A percentile compares a stretch with the other conserved stretches of the same genome.
phyloP scores from a whole-genome alignment of 2,888 invertebrate species.

The Dynastes maya region DNA sequence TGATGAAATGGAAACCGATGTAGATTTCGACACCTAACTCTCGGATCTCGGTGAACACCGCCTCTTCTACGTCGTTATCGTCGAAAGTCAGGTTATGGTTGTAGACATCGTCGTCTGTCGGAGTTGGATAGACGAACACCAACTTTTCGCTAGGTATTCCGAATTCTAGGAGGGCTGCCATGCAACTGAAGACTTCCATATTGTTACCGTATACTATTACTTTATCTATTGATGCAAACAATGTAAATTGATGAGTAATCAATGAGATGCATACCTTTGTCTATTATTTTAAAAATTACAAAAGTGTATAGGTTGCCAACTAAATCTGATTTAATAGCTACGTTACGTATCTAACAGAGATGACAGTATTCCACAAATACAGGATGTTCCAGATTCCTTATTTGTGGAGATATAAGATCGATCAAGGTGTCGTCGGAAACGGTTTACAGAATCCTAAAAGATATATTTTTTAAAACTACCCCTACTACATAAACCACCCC shows the following conservation, averaged over 20 bases:
- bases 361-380: too few relatives aligned
- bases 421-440: too few relatives aligned
- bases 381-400: too few relatives aligned
- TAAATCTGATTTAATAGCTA: too few relatives aligned
- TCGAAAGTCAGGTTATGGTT: constrained; percentile 27
- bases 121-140: constrained; percentile 66
- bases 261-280: too few relatives aligned
- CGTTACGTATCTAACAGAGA: too few relatives aligned
- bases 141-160: constrained; percentile 71
- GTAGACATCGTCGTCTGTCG: constrained; percentile 55
- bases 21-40: constrained; percentile 60
- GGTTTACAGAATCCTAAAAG: too few relatives aligned
- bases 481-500: too few relatives aligned
- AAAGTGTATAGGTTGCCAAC: too few relatives aligned
- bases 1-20: constrained; percentile 61
- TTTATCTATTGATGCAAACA: constrained; percentile 20
- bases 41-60: constrained; percentile 58
- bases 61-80: constrained; percentile 60
- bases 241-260: not conserved
- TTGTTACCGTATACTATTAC: constrained; percentile 72
- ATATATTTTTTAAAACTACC: too few relatives aligned
- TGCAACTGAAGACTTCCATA: constrained; percentile 71
- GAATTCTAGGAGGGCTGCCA: constrained; percentile 69
- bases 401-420: too few relatives aligned
- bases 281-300: too few relatives aligned